These are phyloP conservation scores for Thaumetopoea pityocampa DNA, from an alignment of 1,140 invertebrate species.

Conservation along the genomic window DNA sequence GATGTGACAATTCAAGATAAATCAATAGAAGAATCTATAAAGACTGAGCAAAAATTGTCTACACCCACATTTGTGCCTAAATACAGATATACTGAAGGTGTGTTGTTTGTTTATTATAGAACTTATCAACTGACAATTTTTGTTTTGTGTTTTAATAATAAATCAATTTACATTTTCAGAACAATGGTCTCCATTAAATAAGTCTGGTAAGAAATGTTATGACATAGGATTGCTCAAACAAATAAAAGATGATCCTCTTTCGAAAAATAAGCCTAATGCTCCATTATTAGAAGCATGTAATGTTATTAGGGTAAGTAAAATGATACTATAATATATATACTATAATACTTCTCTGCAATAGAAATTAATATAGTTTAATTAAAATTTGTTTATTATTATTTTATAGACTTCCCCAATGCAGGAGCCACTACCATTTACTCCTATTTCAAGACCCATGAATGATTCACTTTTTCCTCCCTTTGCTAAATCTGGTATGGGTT, in stretches of 20 bases:
- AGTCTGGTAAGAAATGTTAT: slow-evolving; percentile 88
- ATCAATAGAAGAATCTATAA: not conserved
- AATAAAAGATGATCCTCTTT: slow-evolving; percentile 83
- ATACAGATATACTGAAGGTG: slow-evolving; percentile 61
- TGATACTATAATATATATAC: too few relatives aligned
- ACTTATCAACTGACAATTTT: not conserved
- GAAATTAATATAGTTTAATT: not conserved
- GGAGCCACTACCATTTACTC: slow-evolving; percentile 47
- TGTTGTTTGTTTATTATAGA: slow-evolving; percentile 8
- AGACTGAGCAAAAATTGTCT: slow-evolving; percentile 13
- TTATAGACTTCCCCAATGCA: slow-evolving; percentile 49
- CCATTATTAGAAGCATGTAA: slow-evolving; percentile 58
- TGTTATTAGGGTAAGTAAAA: slow-evolving; percentile 49
- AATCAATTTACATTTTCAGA: slow-evolving; percentile 62
- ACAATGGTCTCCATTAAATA: slow-evolving; percentile 92
- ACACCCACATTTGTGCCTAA: slow-evolving; percentile 45
- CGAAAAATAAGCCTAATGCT: slow-evolving; percentile 83
- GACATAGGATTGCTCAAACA: slow-evolving; percentile 86
- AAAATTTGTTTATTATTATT: slow-evolving; percentile 9
- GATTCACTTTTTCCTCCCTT: slow-evolving; percentile 57
- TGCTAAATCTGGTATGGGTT: slow-evolving; percentile 42
- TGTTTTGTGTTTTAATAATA: not conserved
- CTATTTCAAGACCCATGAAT: slow-evolving; percentile 54
- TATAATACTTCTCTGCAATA: too few relatives aligned
- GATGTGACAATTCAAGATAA: slow-evolving; percentile 2